A percentile compares a stretch with the other conserved stretches of the same genome.
These are phyloP conservation scores for Parnassius smintheus DNA, from an alignment of 2,888 invertebrate genomes.

Conservation along the genomic window DNA sequence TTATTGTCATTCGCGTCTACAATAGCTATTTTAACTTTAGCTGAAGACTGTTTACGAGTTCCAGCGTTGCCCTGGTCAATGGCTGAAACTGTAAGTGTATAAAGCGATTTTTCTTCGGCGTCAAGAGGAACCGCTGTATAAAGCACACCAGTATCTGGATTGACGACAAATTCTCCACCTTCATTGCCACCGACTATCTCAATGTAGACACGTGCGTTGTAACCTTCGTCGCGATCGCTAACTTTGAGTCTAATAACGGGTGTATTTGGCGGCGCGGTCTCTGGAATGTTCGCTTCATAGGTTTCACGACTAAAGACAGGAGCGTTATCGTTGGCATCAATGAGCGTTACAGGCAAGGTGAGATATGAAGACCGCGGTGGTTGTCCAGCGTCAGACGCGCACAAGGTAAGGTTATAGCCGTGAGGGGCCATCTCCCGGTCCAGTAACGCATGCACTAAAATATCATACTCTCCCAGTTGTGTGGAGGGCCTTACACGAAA, in stretches of 20 bases:
- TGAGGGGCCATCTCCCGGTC: conserved; percentile 89
- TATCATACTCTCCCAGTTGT: conserved; percentile 87
- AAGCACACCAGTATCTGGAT: conserved; percentile 93
- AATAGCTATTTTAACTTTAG: conserved; percentile 93
- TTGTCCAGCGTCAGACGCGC: conserved; percentile 91
- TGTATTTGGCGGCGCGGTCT: conserved; percentile 93
- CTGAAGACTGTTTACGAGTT: conserved; percentile 91
- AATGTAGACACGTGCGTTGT: conserved; percentile 91
- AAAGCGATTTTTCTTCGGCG: conserved; percentile 91
- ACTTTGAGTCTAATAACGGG: conserved; percentile 94
- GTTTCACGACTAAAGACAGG: conserved; percentile 93
- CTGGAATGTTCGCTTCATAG: conserved; percentile 93
- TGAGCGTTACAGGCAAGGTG: conserved; percentile 89
- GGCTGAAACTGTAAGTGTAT: conserved; percentile 93
- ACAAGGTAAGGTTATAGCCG: conserved; percentile 93
- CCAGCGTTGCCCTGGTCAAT: conserved; percentile 93
- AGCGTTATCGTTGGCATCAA: conserved; percentile 91
- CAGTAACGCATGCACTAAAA: conserved; percentile 88
- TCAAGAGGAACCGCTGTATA: conserved; percentile 91
- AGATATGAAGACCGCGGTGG: conserved; percentile 90
- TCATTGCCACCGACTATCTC: conserved; percentile 96
- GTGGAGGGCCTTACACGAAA: conserved; percentile 87
- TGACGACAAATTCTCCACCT: conserved; percentile 92
- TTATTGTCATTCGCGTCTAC: conserved; percentile 97
- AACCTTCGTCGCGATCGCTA: conserved; percentile 90